These are phyloP conservation scores for Mesitornis unicolor DNA, from an alignment of 2,113 vertebrate species.

Conservation along the genomic window DNA sequence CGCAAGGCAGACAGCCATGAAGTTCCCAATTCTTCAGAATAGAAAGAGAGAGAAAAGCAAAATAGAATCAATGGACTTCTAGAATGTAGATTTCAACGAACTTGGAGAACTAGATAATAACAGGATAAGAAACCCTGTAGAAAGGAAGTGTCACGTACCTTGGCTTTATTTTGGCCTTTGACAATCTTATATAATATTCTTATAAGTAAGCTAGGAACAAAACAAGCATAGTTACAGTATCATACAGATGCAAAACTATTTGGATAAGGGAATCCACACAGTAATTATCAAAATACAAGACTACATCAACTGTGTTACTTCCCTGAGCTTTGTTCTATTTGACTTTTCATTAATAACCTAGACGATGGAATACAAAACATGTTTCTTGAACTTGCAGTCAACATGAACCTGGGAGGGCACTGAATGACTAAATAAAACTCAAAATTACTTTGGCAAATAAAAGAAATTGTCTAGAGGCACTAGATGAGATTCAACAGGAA, in stretches of 20 bases:
- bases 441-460: background rate
- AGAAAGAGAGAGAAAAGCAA: background rate
- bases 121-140: background rate
- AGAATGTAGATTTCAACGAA: background rate
- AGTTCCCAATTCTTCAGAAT: background rate
- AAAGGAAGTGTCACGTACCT: background rate
- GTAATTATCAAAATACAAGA: background rate
- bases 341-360: background rate
- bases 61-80: background rate
- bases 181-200: background rate
- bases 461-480: background rate
- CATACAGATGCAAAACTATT: background rate
- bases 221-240: background rate
- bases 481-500: background rate
- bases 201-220: background rate
- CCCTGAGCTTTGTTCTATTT: background rate
- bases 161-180: background rate
- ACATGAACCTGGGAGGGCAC: background rate
- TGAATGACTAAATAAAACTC: background rate
- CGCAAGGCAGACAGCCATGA: background rate
- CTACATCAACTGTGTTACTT: background rate
- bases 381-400: slow-evolving; percentile 3
- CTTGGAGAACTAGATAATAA: background rate
- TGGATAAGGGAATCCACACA: background rate
- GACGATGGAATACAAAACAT: background rate